Conservation (phyloP, 2,888 invertebrate genomes). For the Linnaemya vulpina region DNA sequence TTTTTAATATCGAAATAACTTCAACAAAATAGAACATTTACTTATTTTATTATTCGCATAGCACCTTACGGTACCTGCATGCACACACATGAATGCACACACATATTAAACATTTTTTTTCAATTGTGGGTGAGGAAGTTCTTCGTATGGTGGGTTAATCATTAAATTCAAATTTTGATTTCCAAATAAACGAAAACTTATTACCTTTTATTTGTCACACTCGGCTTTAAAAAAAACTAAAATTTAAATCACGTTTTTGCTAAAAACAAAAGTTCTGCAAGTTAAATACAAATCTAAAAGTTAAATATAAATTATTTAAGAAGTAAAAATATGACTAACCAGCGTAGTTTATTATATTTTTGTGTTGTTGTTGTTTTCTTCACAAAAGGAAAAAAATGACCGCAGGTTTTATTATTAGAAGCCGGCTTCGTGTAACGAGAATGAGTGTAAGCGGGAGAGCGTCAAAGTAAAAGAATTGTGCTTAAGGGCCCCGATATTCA, state of each 20-base stretch:
- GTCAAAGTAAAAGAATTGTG: conserved; percentile 1
- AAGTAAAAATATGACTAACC: conserved; percentile 54
- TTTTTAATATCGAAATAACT: neutral
- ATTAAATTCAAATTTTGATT: neutral
- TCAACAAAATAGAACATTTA: neutral
- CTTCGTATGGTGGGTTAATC: neutral
- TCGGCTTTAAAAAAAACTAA: neutral
- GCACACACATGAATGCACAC: neutral
- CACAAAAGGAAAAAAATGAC: conserved; percentile 30
- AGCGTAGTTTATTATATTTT: conserved; percentile 30
- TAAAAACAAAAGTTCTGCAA: neutral
- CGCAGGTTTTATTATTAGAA: conserved; percentile 60
- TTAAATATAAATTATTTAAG: neutral
- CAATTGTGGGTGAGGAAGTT: neutral
- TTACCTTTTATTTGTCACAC: neutral
- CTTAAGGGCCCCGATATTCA: conserved; percentile 42
- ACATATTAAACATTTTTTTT: neutral
- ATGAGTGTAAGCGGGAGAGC: neutral
- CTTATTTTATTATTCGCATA: neutral
- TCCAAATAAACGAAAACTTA: neutral
- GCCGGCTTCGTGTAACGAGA: neutral
- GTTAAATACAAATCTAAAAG: neutral
- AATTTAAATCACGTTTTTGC: neutral
- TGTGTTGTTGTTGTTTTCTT: conserved; percentile 9
- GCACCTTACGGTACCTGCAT: neutral